phyloP scores from a whole-genome alignment of 37 sponge, comb jelly and placozoan genomes.

The Chondrilla cf. caribensis region DNA sequence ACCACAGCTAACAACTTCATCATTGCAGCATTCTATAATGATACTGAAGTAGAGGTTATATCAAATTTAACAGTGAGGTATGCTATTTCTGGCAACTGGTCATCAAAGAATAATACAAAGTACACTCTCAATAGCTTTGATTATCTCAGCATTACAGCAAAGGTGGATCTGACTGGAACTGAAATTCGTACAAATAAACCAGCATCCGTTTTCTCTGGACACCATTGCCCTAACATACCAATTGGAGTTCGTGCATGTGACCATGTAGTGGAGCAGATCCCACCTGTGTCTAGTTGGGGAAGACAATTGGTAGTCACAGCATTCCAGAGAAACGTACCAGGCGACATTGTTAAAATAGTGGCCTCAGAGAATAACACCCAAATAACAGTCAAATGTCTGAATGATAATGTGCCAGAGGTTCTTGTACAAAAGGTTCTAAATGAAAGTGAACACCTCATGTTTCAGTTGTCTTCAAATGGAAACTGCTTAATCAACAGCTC shows the following conservation, averaged over 20 bases:
- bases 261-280: constrained; percentile 46
- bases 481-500: too few species aligned
- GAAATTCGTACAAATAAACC: constrained; percentile 33
- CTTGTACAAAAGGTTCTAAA: too few species aligned
- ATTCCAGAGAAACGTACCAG: neutral
- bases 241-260: constrained; percentile 36
- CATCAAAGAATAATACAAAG: too few species aligned
- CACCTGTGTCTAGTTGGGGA: constrained; percentile 62
- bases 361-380: constrained; percentile 27
- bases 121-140: too few species aligned
- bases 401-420: too few species aligned
- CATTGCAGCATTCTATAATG: too few species aligned
- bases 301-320: constrained; percentile 24
- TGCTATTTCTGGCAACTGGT: too few species aligned
- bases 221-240: constrained; percentile 30
- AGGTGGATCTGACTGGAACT: constrained; percentile 31
- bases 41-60: too few species aligned
- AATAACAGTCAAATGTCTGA: constrained; percentile 34
- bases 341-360: constrained; percentile 30
- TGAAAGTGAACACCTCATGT: too few species aligned
- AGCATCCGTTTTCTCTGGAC: constrained; percentile 28
- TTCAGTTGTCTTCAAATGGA: too few species aligned
- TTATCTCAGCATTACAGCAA: neutral
- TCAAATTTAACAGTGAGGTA: too few species aligned
- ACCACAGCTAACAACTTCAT: too few species aligned